These are phyloP conservation scores for Spisula subtruncata DNA, from an alignment of 2,888 invertebrate species.

Conservation along the genomic window DNA sequence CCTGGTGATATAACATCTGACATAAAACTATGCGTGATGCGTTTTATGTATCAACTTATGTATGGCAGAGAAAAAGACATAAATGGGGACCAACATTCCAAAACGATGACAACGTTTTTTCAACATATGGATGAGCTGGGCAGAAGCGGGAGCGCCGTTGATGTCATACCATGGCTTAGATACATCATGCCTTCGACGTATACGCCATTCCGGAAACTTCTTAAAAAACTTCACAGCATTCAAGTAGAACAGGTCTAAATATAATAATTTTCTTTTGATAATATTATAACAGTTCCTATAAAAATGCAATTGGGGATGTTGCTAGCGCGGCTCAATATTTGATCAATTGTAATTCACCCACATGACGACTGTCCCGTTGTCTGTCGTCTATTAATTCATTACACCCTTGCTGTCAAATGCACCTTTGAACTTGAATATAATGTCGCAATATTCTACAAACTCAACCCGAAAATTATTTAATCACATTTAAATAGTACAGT, in stretches of 20 bases:
- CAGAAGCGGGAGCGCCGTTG: conserved; percentile 68
- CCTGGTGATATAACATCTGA: conserved; percentile 35
- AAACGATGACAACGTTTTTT: conserved; percentile 2
- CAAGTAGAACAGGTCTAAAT: not conserved
- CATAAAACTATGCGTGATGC: conserved; percentile 38
- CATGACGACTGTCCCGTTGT: no score
- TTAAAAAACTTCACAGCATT: not conserved
- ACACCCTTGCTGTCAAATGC: no score
- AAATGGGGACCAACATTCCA: conserved; percentile 30
- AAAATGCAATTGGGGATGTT: no score
- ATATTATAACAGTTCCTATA: no score
- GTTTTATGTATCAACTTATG: conserved; percentile 68
- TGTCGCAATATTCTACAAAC: no score
- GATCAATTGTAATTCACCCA: no score
- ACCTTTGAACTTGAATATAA: no score
- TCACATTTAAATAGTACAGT: no score
- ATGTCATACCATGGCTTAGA: conserved; percentile 73
- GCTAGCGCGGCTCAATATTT: no score
- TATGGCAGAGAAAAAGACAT: conserved; percentile 61
- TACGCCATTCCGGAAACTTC: conserved; percentile 49
- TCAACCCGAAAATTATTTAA: no score
- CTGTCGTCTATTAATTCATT: no score
- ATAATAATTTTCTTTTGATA: not conserved
- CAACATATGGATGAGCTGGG: conserved; percentile 54
- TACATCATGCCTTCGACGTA: conserved; percentile 64